Evolutionary conservation across 1,140 invertebrate genomes (phyloP).

Genomic region (Drosophila pandora): DNA sequence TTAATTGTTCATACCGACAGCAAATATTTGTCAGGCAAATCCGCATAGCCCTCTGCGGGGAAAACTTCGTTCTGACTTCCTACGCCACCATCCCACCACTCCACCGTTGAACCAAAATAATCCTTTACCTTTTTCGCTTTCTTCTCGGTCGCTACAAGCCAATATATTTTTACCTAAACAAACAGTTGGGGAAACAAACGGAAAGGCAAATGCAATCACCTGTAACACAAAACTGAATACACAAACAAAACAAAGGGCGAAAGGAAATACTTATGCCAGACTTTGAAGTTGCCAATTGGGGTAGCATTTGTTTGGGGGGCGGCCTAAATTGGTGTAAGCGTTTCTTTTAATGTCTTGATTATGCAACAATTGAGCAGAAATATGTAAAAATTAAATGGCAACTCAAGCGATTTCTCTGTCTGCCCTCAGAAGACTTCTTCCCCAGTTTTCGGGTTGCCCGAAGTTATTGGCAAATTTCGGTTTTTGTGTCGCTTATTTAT

Average conservation of each 20-base stretch:
- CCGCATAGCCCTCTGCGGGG: constrained; percentile 9
- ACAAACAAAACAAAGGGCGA: constrained; percentile 69
- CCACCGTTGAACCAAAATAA: background rate
- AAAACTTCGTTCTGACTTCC: constrained; percentile 14
- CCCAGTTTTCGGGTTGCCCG: constrained; percentile 25
- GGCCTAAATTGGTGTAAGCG: constrained; percentile 47
- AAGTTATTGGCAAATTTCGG: constrained; percentile 64
- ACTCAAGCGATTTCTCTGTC: constrained; percentile 53
- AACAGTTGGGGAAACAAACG: constrained; percentile 46
- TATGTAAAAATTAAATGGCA: constrained; percentile 58
- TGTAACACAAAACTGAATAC: constrained; percentile 78
- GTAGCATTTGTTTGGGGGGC: constrained; percentile 13
- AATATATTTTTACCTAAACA: constrained; percentile 73
- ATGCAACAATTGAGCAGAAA: constrained; percentile 53
- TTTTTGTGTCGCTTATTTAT: constrained; percentile 74
- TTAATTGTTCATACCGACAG: constrained; percentile 40
- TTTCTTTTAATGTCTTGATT: constrained; percentile 73
- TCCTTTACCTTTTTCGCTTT: constrained; percentile 22
- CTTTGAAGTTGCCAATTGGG: constrained; percentile 74
- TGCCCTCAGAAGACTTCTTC: constrained; percentile 39
- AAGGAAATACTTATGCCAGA: constrained; percentile 59
- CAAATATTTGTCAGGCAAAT: constrained; percentile 58
- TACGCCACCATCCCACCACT: background rate
- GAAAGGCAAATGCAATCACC: constrained; percentile 72
- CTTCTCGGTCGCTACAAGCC: constrained; percentile 35